These are phyloP conservation scores for Choloepus hoffmanni DNA, from an alignment of 2,113 vertebrate species.

Conservation along the genomic window DNA sequence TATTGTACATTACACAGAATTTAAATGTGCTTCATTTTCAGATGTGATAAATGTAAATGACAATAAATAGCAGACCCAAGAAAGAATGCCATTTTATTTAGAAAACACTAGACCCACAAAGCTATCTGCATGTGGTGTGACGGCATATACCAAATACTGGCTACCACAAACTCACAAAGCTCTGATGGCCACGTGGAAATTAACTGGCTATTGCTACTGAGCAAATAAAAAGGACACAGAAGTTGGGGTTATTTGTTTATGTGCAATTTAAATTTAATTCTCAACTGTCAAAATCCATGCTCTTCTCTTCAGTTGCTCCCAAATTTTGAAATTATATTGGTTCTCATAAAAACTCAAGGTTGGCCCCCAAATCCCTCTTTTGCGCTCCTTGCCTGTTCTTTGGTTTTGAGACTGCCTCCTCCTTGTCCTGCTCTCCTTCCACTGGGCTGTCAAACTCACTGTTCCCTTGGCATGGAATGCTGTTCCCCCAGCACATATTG, in stretches of 20 bases:
- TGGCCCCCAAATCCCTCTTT: background rate
- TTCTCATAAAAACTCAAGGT: background rate
- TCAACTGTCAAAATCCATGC: constrained; percentile 73
- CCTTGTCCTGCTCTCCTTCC: background rate
- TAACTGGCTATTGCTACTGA: constrained; percentile 45
- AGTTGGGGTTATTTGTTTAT: constrained; percentile 69
- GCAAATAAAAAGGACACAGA: constrained; percentile 74
- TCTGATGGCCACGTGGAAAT: constrained; percentile 48
- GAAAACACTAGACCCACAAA: background rate
- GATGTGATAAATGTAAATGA: background rate
- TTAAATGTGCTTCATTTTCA: constrained; percentile 39
- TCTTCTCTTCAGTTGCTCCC: constrained; percentile 74
- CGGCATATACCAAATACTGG: accelerated
- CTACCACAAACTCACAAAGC: background rate
- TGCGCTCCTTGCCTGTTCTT: background rate
- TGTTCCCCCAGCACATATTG: background rate
- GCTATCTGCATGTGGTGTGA: accelerated
- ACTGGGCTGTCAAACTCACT: background rate
- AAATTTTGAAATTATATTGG: background rate
- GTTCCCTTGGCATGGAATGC: background rate
- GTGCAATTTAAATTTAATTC: constrained; percentile 75
- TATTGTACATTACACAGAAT: background rate
- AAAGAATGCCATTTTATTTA: constrained; percentile 52
- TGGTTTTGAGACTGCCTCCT: background rate
- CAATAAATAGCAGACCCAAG: background rate